Evolutionary conservation across 2,797 vertebrate genomes (phyloP), one percentile per base, ranked within the genome.

Genomic region (Cyprinella venusta): DNA sequence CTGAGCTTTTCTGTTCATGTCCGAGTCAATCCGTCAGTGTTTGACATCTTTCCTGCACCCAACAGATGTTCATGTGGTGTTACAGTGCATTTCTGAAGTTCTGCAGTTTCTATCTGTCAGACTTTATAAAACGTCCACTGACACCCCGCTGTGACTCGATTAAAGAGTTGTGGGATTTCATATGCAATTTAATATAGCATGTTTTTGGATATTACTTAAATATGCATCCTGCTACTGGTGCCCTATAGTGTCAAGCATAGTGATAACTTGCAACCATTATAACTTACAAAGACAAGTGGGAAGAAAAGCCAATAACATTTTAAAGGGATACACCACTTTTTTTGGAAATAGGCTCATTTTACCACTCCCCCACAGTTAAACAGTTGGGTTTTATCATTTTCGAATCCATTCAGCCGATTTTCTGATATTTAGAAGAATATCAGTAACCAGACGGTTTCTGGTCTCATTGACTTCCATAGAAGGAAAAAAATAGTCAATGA

Each of bases 161-260:
- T 50, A 50, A 71, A 10, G 24, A 72, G 45, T 72, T 36, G 48
- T 36, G 30, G 5, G 48, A 74, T 74, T 74, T 54, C 21, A 74
- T 74, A 21, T 21, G 18, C 50, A 54, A 54, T 38, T 74, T n/a
- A 56, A 13, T 56, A 15, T 74, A 6, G 15, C 30, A 38, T 74
- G 19, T 54, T 56, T 54, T 56, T 6, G 19, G 30, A 56, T 38
- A 75, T 75, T 16, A 24, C 6, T 5, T 30, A 54, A 38, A 30
- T 33, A 30, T 65, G 63, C 24, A 15, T 19, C 8, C 63, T 75
- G 19, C 30, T 54, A 36, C 71, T 75, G 30, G 30, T 38, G 50
- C 13, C 30, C 30, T 72, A 52, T 6, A 12, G 26, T n/a, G 52
- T 54, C 30, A 74, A 74, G 54, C 50, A 74, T 45, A 10, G 24